These are phyloP conservation scores for Pelosia muscerda DNA, from an alignment of 2,888 invertebrate genomes.

Conservation along the genomic window DNA sequence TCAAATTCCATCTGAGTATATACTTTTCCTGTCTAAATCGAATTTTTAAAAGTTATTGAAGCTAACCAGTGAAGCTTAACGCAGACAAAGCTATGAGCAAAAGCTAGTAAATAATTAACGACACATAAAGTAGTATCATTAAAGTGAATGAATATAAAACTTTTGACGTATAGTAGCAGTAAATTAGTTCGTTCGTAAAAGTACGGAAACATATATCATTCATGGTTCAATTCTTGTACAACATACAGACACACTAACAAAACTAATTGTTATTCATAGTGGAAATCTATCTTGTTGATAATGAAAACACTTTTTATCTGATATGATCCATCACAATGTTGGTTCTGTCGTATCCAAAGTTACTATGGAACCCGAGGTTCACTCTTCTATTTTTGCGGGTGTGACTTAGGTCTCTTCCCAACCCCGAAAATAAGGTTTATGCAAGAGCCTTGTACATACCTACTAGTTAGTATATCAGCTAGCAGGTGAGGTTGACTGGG, in stretches of 20 bases:
- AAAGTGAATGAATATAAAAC: not conserved
- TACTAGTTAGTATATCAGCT: too few species aligned
- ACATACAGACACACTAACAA: constrained; percentile 23
- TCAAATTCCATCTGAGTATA: too few species aligned
- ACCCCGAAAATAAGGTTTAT: too few species aligned
- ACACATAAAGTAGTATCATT: not conserved
- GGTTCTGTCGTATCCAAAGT: too few species aligned
- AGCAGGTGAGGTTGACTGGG: too few species aligned
- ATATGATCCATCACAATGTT: not conserved
- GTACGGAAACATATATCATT: constrained; percentile 47
- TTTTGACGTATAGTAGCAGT: constrained; percentile 17
- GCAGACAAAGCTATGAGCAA: not conserved
- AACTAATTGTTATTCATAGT: constrained; percentile 2
- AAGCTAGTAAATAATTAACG: not conserved
- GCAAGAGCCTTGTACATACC: too few species aligned
- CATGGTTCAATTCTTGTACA: constrained; percentile 42
- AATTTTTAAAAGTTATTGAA: not conserved
- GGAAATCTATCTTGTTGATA: not conserved
- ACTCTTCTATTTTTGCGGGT: too few species aligned
- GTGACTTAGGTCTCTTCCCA: too few species aligned
- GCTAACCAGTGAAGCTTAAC: not conserved
- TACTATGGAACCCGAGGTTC: too few species aligned
- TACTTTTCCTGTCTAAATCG: too few species aligned
- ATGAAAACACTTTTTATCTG: not conserved
- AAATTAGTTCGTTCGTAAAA: constrained; percentile 30